Percentiles rank a stretch among this genome's conserved stretches.
Evolutionary conservation across 2,113 vertebrate genomes (phyloP).

Genomic region (Pygoscelis antarcticus): DNA sequence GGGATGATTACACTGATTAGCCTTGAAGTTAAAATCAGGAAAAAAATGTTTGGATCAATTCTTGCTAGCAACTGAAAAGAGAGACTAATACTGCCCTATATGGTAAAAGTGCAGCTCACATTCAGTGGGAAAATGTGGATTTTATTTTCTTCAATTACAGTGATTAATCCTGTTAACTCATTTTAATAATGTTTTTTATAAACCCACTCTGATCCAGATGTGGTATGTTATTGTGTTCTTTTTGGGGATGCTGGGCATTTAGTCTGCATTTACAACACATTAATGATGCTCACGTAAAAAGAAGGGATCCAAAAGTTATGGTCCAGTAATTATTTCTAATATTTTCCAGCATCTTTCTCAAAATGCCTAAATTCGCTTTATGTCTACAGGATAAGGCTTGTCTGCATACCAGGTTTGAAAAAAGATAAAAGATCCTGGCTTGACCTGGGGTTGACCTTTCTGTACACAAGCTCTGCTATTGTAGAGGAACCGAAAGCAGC

Average conservation of each 20-base stretch:
- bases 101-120: slow-evolving; percentile 33
- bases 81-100: slow-evolving; percentile 6
- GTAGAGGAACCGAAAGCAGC: slow-evolving; percentile 65
- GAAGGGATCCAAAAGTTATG: not conserved
- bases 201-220: slow-evolving; percentile 35
- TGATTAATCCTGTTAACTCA: slow-evolving; percentile 26
- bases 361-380: not conserved
- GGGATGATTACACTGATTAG: slow-evolving; percentile 18
- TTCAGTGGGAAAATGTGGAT: slow-evolving; percentile 40
- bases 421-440: slow-evolving; percentile 38
- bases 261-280: not conserved
- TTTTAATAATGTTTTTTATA: slow-evolving; percentile 46
- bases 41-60: slow-evolving; percentile 21
- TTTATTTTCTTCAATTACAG: slow-evolving; percentile 50
- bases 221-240: slow-evolving; percentile 6
- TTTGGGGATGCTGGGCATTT: not conserved
- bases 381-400: slow-evolving; percentile 15
- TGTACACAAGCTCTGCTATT: slow-evolving; percentile 47
- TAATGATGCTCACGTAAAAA: not conserved
- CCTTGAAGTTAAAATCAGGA: slow-evolving; percentile 13
- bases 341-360: not conserved
- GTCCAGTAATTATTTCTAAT: not conserved
- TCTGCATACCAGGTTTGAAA: slow-evolving; percentile 26
- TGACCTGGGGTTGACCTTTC: slow-evolving; percentile 65
- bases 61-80: not conserved